These are phyloP conservation scores for Lycia hirtaria DNA, from an alignment of 2,888 invertebrate genomes.

Conservation along the genomic window DNA sequence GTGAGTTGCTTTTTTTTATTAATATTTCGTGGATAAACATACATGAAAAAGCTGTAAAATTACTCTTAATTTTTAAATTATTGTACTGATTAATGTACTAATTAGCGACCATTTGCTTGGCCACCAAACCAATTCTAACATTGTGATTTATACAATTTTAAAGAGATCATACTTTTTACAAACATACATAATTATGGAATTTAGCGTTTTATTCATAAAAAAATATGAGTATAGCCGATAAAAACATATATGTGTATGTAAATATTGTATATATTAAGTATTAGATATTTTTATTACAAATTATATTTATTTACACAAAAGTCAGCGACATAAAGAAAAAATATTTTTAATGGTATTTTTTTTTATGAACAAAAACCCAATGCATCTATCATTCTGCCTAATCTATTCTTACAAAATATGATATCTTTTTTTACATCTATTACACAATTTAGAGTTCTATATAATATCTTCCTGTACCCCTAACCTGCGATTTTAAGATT, in stretches of 20 bases:
- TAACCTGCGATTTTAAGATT: conserved; percentile 21
- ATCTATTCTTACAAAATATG: conserved; percentile 44
- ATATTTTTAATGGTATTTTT: conserved; percentile 22
- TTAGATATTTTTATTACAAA: too few species aligned
- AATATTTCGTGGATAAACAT: too few species aligned
- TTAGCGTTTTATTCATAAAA: conserved; percentile 27
- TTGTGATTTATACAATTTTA: not conserved
- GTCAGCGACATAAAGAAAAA: conserved; percentile 17
- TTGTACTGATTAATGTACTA: conserved; percentile 6
- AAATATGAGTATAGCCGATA: not conserved
- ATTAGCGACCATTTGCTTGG: not conserved
- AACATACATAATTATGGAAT: not conserved
- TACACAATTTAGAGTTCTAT: conserved; percentile 36
- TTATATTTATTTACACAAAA: too few species aligned
- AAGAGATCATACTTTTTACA: conserved; percentile 12
- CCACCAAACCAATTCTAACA: conserved; percentile 8
- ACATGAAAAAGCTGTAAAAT: conserved; percentile 1
- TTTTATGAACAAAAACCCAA: conserved; percentile 17
- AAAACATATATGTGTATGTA: not conserved
- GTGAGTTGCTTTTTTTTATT: too few species aligned
- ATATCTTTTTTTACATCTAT: conserved; percentile 44
- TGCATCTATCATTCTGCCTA: conserved; percentile 45
- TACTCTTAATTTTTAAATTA: not conserved
- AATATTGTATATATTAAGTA: too few species aligned
- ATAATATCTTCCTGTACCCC: conserved; percentile 42